Conservation (phyloP, 2,797 vertebrate genomes). For the Tokudaia tokunoshimensis region DNA sequence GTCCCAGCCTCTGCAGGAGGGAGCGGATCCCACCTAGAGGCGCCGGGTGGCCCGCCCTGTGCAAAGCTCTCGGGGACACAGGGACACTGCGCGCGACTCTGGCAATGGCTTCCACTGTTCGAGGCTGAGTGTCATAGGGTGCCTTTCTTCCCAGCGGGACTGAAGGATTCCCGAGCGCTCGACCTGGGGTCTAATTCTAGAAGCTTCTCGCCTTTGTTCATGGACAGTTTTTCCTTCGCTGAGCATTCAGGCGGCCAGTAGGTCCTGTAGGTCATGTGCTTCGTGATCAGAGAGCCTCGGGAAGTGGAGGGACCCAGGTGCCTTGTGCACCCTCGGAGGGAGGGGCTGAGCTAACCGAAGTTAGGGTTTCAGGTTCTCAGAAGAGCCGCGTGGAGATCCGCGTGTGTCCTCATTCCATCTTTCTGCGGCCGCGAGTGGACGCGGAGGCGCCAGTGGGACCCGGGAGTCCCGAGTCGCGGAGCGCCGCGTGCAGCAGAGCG, state of each 20-base stretch:
- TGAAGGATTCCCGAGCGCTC: background rate
- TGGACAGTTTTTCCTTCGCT: background rate
- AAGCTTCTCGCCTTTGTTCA: background rate
- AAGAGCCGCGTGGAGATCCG: conserved; percentile 64
- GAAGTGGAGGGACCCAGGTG: background rate
- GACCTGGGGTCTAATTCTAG: background rate
- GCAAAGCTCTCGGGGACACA: accelerated
- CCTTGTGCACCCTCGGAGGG: conserved; percentile 17
- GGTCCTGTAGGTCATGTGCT: background rate
- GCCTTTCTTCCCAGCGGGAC: background rate
- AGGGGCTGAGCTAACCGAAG: conserved; percentile 86
- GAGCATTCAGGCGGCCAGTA: background rate
- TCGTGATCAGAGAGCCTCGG: background rate
- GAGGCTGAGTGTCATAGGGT: background rate
- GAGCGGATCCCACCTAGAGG: background rate
- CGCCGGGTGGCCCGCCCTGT: background rate
- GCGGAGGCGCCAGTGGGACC: conserved; percentile 7
- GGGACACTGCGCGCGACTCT: background rate
- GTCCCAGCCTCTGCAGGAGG: background rate
- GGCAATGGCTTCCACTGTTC: background rate
- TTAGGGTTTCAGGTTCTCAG: conserved; percentile 90
- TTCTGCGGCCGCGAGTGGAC: conserved; percentile 69
- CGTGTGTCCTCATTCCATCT: conserved; percentile 74
- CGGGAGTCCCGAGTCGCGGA: background rate
- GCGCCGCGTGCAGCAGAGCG: background rate